Evolutionary conservation across 1,140 invertebrate species (phyloP).

Genomic region (Drosophila serrata): DNA sequence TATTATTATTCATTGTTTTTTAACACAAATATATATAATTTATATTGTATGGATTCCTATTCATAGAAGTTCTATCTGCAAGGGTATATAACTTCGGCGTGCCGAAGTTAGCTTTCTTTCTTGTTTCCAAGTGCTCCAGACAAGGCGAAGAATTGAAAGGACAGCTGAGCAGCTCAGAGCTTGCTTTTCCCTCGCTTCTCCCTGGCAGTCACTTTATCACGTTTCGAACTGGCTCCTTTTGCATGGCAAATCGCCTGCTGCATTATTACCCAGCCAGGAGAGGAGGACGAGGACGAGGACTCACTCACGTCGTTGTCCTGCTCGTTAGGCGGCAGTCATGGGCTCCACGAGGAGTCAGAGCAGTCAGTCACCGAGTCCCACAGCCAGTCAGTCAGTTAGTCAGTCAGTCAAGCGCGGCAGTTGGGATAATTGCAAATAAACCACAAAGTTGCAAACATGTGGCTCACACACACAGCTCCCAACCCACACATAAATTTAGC

Average conservation of each 20-base stretch:
- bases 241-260: constrained; percentile 68
- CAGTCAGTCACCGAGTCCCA: constrained; percentile 15
- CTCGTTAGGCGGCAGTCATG: constrained; percentile 42
- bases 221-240: constrained; percentile 69
- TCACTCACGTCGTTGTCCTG: constrained; percentile 67
- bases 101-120: no score
- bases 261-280: constrained; percentile 58
- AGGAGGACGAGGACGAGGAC: constrained; percentile 13
- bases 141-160: constrained; percentile 4
- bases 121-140: constrained; percentile 1
- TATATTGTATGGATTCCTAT: no score
- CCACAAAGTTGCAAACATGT: constrained; percentile 82
- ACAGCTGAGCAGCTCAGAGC: constrained; percentile 1
- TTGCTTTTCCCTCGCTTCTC: constrained; percentile 4
- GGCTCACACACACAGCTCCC: constrained; percentile 36
- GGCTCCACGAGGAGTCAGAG: constrained; percentile 9
- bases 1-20: no score
- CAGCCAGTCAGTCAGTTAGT: constrained; percentile 28
- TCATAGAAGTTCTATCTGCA: no score
- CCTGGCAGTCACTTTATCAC: constrained; percentile 71
- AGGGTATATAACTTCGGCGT: no score
- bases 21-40: no score
- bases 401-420: constrained; percentile 46
- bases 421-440: constrained; percentile 81
- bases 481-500: constrained; percentile 54